Evolutionary conservation across 2,113 vertebrate species (phyloP).

Genomic region (Fregata magnificens): DNA sequence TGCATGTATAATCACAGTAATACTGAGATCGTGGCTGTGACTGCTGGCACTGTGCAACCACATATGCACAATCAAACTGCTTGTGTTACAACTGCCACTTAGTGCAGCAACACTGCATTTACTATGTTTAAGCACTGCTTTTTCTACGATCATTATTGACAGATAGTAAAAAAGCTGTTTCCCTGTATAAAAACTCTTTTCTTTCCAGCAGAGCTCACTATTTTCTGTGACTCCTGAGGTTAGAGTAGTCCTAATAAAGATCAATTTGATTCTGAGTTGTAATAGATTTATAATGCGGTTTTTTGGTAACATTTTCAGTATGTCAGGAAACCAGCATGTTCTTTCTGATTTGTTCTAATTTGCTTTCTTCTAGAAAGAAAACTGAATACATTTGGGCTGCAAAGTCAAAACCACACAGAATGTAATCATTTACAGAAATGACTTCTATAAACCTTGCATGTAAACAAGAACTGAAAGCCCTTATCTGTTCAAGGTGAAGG

Average conservation of each 20-base stretch:
- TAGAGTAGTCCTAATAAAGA: neutral
- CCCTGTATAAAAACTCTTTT: neutral
- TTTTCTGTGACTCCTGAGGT: neutral
- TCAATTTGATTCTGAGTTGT: neutral
- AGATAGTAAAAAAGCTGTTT: neutral
- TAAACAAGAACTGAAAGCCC: neutral
- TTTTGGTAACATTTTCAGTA: neutral
- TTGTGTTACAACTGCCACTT: neutral
- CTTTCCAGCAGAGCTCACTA: neutral
- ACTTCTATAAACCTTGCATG: neutral
- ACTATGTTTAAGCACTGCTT: neutral
- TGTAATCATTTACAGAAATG: neutral
- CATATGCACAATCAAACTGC: neutral
- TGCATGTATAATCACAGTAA: neutral
- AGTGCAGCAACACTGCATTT: neutral
- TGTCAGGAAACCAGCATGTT: neutral
- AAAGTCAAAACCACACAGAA: neutral
- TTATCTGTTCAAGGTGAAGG: neutral
- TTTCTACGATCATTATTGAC: neutral
- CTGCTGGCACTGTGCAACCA: neutral
- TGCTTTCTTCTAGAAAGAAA: neutral
- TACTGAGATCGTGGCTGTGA: neutral
- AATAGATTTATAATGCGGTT: neutral
- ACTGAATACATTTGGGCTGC: neutral
- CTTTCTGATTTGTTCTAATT: neutral